Base-by-base conservation (phyloP, 2,888 invertebrate species). In the Lepidocyrtoides sp. region DNA sequence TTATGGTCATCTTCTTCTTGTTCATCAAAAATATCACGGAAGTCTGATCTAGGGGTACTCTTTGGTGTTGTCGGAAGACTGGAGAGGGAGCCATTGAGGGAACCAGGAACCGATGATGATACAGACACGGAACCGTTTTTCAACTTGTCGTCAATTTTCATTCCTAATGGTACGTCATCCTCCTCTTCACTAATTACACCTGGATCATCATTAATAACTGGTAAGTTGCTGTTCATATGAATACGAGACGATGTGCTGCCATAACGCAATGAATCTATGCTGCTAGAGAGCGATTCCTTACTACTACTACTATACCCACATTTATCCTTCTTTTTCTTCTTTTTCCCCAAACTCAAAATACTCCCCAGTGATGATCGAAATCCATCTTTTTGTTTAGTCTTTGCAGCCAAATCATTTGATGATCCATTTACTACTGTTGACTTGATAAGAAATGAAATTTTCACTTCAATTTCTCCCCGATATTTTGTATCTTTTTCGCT, bases 121-220 rank as follows among this genome's bases (percentile, higher is more conserved):
- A 89, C 17, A 5, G 51, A 51, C 3, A 32, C 29, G 17, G 48
- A 32, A 29, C 54, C 26, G 3, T 26, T 69, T 48, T 54, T 69
- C 26, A 44, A 10, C 7, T 7, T 17, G 2, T 17, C 5, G 57
- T 88, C 81, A 36, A 88, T 44, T 63, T 75, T 89, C 17, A 86
- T 4, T 36, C 75, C n/a, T 10, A 86, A 44, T 5, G 75, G 72
- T 12, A n/a, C 8, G 12, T 26, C 41, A 72, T 85, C 88, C n/a
- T 84, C 90, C 7, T 84, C 90, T 48, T 90, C 90, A 69, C 90
- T 90, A 8, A 85, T 85, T 2, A 90, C 90, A 57, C 90, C 90
- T 51, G 90, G 90, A 29, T 90, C 90, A 72, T 90, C 90, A 36
- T 90, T 90, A 69, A 90, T 90, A 0, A 85, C 84, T 20, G 90